phyloP scores from a whole-genome alignment of 2,113 vertebrate species.

The Onychostruthus taczanowskii region DNA sequence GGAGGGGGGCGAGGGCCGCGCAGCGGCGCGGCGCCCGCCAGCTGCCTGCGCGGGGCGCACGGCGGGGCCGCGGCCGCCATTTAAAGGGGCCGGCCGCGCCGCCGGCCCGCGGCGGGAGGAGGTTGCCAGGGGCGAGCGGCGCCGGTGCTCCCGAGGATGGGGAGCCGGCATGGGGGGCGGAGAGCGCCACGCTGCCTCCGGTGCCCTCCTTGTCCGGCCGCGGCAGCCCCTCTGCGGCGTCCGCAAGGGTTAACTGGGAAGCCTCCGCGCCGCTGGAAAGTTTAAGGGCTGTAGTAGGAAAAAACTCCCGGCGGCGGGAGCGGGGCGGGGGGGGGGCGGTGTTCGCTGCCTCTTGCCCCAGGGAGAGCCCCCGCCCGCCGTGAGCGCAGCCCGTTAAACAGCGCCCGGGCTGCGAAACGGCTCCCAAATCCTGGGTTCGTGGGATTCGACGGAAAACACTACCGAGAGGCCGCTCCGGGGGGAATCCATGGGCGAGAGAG shows the following conservation, averaged over 20 bases:
- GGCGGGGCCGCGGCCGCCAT: slow-evolving; percentile 4
- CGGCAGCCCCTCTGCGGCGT: background rate
- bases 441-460: background rate
- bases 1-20: background rate
- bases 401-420: background rate
- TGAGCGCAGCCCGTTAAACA: background rate
- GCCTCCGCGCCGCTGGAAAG: background rate
- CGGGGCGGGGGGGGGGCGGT: too few relatives aligned
- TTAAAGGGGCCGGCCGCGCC: slow-evolving; percentile 46
- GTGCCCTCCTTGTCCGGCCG: background rate
- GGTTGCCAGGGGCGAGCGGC: background rate
- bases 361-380: background rate
- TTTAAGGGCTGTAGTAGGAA: background rate
- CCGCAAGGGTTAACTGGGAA: background rate
- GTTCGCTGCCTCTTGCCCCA: background rate
- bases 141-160: background rate
- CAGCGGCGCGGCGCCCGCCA: background rate
- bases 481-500: background rate
- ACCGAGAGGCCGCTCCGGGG: background rate
- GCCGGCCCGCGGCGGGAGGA: background rate
- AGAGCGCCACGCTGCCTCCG: background rate
- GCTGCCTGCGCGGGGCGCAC: background rate
- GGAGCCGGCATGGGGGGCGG: background rate
- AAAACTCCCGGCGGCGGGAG: background rate
- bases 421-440: background rate